Percentiles rank a stretch among this genome's conserved stretches.
Conservation (phyloP, 2,113 vertebrate species). For the Anhinga anhinga region DNA sequence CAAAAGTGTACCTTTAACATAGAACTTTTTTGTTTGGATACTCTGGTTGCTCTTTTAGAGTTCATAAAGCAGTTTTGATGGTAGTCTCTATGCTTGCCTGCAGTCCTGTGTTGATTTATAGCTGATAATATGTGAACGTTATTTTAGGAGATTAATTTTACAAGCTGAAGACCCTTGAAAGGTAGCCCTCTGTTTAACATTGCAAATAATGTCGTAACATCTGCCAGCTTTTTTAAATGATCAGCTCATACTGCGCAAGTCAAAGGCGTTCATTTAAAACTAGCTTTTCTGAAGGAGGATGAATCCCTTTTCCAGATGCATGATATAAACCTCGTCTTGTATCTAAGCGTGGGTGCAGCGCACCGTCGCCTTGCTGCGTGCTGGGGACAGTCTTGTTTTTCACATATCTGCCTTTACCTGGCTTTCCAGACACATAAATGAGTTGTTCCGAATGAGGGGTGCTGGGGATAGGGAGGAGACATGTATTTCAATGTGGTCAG, state of each 20-base stretch:
- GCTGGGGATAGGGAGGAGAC: not conserved
- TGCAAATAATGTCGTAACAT: not conserved
- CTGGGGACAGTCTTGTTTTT: not conserved
- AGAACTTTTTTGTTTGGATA: not conserved
- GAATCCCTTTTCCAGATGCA: not conserved
- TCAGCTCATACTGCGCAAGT: rapidly evolving
- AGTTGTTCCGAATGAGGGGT: rapidly evolving
- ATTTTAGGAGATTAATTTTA: not conserved
- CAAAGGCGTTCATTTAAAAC: not conserved
- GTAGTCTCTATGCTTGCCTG: not conserved
- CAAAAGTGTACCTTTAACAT: not conserved
- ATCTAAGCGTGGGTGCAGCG: rapidly evolving
- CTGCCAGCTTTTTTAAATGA: not conserved
- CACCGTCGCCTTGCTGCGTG: too few relatives aligned
- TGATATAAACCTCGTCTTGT: not conserved
- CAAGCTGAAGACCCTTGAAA: not conserved
- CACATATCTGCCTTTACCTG: not conserved
- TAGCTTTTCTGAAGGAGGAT: not conserved
- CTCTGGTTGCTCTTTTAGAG: not conserved
- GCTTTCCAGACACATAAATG: not conserved
- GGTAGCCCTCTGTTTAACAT: not conserved
- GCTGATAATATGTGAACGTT: not conserved
- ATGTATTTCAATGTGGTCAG: not conserved
- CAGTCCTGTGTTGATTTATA: not conserved
- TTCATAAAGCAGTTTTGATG: not conserved